phyloP scores from a whole-genome alignment of 2,888 invertebrate genomes.

The Nebria brevicollis region DNA sequence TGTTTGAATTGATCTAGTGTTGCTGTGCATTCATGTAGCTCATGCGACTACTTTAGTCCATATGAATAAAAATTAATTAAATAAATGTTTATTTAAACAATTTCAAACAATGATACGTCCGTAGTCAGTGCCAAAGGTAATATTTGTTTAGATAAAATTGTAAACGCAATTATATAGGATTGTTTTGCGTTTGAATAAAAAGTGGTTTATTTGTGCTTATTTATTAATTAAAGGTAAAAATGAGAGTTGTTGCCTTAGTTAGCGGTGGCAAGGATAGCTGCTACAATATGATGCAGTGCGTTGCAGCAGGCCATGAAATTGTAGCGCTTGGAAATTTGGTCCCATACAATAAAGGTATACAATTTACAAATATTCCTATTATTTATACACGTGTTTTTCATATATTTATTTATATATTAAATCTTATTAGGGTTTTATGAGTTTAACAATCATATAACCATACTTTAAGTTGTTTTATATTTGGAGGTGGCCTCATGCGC shows the following conservation, averaged over 20 bases:
- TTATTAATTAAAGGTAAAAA: slow-evolving; percentile 61
- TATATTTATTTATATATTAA: too few species aligned
- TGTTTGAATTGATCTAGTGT: background rate
- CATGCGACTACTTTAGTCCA: background rate
- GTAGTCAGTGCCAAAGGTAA: background rate
- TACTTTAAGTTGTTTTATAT: too few species aligned
- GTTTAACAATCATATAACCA: too few species aligned
- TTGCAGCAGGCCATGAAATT: slow-evolving; percentile 93
- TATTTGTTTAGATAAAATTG: background rate
- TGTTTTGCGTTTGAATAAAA: background rate
- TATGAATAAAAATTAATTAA: background rate
- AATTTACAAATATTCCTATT: background rate
- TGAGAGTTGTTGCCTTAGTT: slow-evolving; percentile 89
- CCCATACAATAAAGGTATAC: slow-evolving; percentile 80
- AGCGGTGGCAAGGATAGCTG: slow-evolving; percentile 99
- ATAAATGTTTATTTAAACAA: background rate
- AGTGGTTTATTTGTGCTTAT: background rate
- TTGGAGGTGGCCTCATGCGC: too few species aligned
- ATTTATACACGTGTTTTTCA: background rate
- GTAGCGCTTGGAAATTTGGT: slow-evolving; percentile 96
- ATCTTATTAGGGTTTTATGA: too few species aligned
- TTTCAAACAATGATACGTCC: background rate
- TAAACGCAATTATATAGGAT: background rate
- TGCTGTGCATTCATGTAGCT: background rate
- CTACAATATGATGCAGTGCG: slow-evolving; percentile 98